A percentile compares a stretch with the other conserved stretches of the same genome.
phyloP scores from a whole-genome alignment of 2,113 vertebrate genomes.

The Rissa tridactyla region DNA sequence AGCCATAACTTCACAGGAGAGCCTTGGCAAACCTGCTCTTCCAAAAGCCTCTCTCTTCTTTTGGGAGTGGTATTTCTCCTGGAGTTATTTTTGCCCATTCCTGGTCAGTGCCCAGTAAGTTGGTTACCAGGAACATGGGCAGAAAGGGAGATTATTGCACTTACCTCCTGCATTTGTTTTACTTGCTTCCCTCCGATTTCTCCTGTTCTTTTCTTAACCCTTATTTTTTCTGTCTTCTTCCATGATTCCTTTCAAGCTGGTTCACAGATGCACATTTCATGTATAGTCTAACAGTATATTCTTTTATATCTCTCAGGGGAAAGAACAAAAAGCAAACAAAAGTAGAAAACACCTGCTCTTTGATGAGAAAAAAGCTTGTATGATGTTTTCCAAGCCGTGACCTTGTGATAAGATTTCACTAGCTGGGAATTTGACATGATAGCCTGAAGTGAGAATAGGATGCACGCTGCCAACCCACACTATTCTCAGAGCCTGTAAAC shows the following conservation, averaged over 20 bases:
- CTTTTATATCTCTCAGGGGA: not conserved
- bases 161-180: not conserved
- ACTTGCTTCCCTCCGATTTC: not conserved
- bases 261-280: not conserved
- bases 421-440: not conserved
- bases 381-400: not conserved
- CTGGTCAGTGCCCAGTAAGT: not conserved
- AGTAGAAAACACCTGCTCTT: not conserved
- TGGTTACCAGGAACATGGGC: accelerated
- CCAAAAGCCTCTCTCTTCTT: not conserved
- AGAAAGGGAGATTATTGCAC: not conserved
- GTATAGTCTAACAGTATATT: not conserved
- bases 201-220: not conserved
- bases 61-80: not conserved
- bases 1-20: accelerated
- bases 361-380: not conserved
- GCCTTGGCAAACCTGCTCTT: not conserved
- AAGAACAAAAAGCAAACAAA: not conserved
- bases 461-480: not conserved
- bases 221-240: not conserved
- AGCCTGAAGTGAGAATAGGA: not conserved
- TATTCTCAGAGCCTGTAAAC: not conserved
- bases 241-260: not conserved
- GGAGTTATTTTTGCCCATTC: not conserved
- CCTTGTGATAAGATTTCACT: not conserved